Percentiles rank a stretch among this genome's conserved stretches.
Evolutionary conservation across 37 sponge, comb jelly and placozoan genomes (phyloP).

Genomic region (Beroe ovata): DNA sequence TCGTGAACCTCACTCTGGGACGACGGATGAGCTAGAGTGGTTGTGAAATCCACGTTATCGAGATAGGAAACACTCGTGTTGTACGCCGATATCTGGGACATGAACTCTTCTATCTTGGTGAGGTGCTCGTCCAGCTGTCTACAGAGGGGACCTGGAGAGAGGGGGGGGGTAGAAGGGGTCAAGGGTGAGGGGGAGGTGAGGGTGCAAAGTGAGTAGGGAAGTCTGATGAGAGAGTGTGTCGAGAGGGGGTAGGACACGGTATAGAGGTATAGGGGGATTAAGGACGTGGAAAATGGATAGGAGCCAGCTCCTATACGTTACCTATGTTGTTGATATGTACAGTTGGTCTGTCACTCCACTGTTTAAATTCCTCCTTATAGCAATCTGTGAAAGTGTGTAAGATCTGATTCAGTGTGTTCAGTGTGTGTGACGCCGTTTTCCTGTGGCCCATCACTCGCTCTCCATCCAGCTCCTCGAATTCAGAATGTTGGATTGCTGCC

Average conservation of each 20-base stretch:
- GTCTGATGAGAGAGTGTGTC: not conserved
- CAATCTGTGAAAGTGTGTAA: not conserved
- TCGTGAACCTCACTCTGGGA: slow-evolving; percentile 16
- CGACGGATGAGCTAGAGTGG: not conserved
- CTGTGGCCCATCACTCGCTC: slow-evolving; percentile 25
- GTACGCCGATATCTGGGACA: not conserved
- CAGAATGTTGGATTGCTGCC: not conserved
- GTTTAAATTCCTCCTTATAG: slow-evolving; percentile 55
- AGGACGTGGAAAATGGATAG: not conserved
- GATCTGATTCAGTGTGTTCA: slow-evolving; percentile 44
- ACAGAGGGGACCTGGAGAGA: slow-evolving; percentile 29
- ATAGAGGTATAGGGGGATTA: not conserved
- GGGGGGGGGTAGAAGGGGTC: not conserved
- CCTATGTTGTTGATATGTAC: slow-evolving; percentile 36
- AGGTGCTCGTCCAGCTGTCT: slow-evolving; percentile 46
- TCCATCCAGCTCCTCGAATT: slow-evolving; percentile 30
- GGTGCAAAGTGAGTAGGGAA: not conserved
- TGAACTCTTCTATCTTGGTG: slow-evolving; percentile 3
- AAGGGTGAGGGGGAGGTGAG: not conserved
- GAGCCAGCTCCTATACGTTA: not conserved
- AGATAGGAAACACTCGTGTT: slow-evolving; percentile 14
- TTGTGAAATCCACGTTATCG: not conserved
- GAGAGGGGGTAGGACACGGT: not conserved
- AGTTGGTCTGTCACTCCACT: slow-evolving; percentile 33
- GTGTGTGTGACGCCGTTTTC: not conserved